Percentiles rank a stretch among this genome's conserved stretches.
phyloP scores from a whole-genome alignment of 2,888 invertebrate genomes.

The Caenorhabditis sp. region DNA sequence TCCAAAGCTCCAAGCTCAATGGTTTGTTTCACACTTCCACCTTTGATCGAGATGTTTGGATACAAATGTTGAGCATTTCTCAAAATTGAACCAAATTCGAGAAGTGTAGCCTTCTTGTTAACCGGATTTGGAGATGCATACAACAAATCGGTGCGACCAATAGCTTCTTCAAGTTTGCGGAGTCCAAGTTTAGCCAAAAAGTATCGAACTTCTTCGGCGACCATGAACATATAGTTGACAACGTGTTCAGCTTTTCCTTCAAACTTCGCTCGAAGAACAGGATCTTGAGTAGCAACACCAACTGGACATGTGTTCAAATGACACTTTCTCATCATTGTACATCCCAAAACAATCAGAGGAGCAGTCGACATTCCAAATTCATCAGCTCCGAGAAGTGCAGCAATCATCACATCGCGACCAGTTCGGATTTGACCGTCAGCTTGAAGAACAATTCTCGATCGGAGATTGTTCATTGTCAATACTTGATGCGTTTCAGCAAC shows the following conservation, averaged over 20 bases:
- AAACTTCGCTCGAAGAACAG: slow-evolving; percentile 90
- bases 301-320: slow-evolving; percentile 99
- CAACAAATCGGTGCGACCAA: slow-evolving; percentile 80
- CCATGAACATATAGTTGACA: slow-evolving; percentile 93
- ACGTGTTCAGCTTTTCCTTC: slow-evolving; percentile 97
- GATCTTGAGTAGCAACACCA: slow-evolving; percentile 98
- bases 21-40: slow-evolving; percentile 82
- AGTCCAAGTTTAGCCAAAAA: slow-evolving; percentile 92
- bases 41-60: slow-evolving; percentile 86
- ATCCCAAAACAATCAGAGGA: slow-evolving; percentile 94
- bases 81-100: slow-evolving; percentile 85
- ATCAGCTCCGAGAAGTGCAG: slow-evolving; percentile 93
- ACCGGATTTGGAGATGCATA: slow-evolving; percentile 79
- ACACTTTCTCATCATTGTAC: slow-evolving; percentile 99
- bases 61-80: slow-evolving; percentile 88
- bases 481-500: slow-evolving; percentile 97
- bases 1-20: slow-evolving; percentile 62
- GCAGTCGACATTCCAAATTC: slow-evolving; percentile 99
- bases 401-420: slow-evolving; percentile 94
- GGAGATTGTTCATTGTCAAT: slow-evolving; percentile 71
- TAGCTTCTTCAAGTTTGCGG: slow-evolving; percentile 73
- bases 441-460: slow-evolving; percentile 91
- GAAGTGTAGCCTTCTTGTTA: slow-evolving; percentile 82
- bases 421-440: slow-evolving; percentile 94
- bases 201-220: slow-evolving; percentile 91